These are phyloP conservation scores for Leptosomus discolor DNA, from an alignment of 2,113 vertebrate genomes.

Conservation along the genomic window DNA sequence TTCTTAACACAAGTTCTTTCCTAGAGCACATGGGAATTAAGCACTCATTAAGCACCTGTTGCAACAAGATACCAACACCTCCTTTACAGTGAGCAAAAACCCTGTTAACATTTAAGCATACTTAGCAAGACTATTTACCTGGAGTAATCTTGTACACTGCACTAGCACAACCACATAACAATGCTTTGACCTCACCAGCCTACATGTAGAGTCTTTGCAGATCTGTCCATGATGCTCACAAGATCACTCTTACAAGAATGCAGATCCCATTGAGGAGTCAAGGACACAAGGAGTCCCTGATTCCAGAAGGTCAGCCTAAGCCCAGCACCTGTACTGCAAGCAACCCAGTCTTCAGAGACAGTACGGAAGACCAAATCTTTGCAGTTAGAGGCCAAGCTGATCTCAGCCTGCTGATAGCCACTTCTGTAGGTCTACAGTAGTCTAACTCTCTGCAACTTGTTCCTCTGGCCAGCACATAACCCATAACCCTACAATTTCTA, in stretches of 20 bases:
- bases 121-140: neutral
- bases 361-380: neutral
- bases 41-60: neutral
- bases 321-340: neutral
- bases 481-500: neutral
- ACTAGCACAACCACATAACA: rapidly evolving
- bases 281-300: rapidly evolving
- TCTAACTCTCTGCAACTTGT: neutral
- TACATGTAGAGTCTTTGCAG: rapidly evolving
- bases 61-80: no score
- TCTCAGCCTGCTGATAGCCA: neutral
- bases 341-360: neutral
- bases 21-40: neutral
- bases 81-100: neutral
- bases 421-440: neutral
- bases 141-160: rapidly evolving
- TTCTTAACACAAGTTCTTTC: neutral
- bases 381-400: neutral
- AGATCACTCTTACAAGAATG: rapidly evolving
- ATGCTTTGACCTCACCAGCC: no score
- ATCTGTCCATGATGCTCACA: neutral
- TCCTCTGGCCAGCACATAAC: neutral
- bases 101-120: neutral
- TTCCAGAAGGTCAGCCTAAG: neutral
- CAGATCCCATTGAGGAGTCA: neutral